phyloP scores from a whole-genome alignment of 2,113 vertebrate species.

The Loxodonta africana region DNA sequence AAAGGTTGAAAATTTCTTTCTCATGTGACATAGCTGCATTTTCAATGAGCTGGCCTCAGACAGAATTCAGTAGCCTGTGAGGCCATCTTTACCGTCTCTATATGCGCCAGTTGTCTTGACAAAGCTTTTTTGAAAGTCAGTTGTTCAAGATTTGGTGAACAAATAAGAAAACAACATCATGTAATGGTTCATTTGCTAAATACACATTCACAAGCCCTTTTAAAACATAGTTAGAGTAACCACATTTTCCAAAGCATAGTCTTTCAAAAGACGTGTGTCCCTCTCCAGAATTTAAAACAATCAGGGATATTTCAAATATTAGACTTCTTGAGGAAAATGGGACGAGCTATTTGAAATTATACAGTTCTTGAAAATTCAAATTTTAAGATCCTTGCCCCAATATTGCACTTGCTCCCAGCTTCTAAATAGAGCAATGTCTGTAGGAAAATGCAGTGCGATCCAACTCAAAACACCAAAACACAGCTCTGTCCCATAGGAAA shows the following conservation, averaged over 20 bases:
- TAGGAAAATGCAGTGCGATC: neutral
- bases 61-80: neutral
- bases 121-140: neutral
- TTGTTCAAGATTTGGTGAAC: neutral
- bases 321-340: neutral
- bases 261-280: neutral
- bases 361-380: neutral
- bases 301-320: slow-evolving; percentile 9
- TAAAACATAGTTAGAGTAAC: neutral
- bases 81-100: neutral
- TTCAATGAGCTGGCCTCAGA: neutral
- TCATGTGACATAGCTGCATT: neutral
- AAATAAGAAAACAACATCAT: neutral
- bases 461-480: neutral
- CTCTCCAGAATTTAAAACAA: slow-evolving; percentile 47
- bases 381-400: slow-evolving; percentile 5
- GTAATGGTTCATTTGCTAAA: neutral
- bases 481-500: neutral
- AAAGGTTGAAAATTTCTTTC: slow-evolving; percentile 1
- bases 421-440: neutral
- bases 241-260: neutral
- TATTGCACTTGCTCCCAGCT: neutral
- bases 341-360: slow-evolving; percentile 46
- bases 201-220: neutral
- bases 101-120: neutral